phyloP scores from a whole-genome alignment of 2,888 invertebrate species.

The Chalcis sispes region DNA sequence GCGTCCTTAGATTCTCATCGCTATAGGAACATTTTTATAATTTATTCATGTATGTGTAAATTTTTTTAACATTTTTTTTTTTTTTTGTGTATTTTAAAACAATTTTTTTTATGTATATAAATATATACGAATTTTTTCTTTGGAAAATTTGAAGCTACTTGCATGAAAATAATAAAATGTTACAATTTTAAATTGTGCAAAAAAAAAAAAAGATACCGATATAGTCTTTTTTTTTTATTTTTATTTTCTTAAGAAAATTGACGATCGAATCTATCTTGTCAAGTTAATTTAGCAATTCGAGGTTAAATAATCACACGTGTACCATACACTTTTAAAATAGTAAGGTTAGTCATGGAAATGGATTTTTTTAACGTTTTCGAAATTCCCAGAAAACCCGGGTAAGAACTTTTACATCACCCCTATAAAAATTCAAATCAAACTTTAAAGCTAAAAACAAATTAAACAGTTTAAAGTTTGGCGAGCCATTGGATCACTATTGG shows the following conservation, averaged over 20 bases:
- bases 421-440: too few species aligned
- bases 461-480: slow-evolving; percentile 50
- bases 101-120: too few species aligned
- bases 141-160: too few species aligned
- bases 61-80: too few species aligned
- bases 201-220: too few species aligned
- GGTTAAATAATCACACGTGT: slow-evolving; percentile 10
- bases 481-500: slow-evolving; percentile 27
- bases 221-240: neutral
- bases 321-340: neutral
- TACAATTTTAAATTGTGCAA: too few species aligned
- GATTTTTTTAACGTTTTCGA: slow-evolving; percentile 21
- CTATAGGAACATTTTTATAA: neutral
- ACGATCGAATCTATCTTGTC: neutral
- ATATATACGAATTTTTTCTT: too few species aligned
- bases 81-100: too few species aligned
- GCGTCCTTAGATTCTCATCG: slow-evolving; percentile 49
- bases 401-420: neutral
- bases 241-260: neutral
- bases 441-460: neutral
- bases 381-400: slow-evolving; percentile 29
- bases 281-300: neutral
- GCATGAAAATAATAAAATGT: too few species aligned
- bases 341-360: slow-evolving; percentile 33
- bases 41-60: too few species aligned